Conservation (phyloP, 2,797 vertebrate genomes). For the Characodon lateralis region DNA sequence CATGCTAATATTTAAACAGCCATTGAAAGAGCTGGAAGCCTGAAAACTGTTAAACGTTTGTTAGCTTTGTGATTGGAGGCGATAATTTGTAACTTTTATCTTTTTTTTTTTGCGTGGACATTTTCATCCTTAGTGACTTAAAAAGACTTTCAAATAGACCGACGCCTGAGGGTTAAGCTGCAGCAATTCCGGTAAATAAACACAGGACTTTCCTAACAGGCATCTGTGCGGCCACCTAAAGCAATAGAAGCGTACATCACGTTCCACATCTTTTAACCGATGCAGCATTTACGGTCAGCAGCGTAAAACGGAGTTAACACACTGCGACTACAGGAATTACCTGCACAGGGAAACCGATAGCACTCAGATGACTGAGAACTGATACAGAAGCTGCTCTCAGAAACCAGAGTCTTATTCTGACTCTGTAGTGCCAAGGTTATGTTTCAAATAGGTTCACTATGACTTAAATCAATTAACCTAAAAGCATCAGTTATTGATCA, state of each 20-base stretch:
- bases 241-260: neutral
- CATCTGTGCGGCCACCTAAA: neutral
- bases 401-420: neutral
- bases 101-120: neutral
- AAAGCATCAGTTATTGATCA: neutral
- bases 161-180: neutral
- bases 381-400: neutral
- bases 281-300: neutral
- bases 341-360: neutral
- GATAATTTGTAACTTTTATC: neutral
- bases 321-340: neutral
- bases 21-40: neutral
- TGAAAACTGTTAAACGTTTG: neutral
- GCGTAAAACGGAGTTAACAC: no score
- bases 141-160: neutral
- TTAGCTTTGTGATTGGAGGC: neutral
- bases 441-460: neutral
- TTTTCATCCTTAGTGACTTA: neutral
- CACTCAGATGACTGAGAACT: neutral
- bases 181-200: neutral
- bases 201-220: neutral
- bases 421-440: neutral
- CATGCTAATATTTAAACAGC: neutral
- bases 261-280: neutral
- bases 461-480: neutral